Percentiles rank a stretch among this genome's conserved stretches.
phyloP scores from a whole-genome alignment of 2,113 vertebrate genomes.

The Phocoena phocoena region DNA sequence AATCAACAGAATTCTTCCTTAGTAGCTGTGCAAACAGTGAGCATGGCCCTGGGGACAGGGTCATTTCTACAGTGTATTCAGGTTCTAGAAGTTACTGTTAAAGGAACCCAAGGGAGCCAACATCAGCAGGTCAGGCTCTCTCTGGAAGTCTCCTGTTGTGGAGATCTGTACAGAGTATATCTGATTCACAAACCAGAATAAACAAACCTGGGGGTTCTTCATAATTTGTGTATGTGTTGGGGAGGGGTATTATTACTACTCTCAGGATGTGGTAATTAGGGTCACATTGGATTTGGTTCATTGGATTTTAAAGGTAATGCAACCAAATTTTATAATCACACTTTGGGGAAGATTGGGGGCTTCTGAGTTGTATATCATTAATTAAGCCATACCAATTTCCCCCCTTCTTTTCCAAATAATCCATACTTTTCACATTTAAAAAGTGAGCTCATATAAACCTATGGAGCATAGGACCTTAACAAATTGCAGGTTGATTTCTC shows the following conservation, averaged over 20 bases:
- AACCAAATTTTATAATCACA: background rate
- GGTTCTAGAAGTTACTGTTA: background rate
- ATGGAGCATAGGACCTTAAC: background rate
- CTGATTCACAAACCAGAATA: background rate
- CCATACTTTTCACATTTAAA: background rate
- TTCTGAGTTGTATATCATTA: background rate
- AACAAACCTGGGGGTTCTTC: background rate
- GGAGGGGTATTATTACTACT: background rate
- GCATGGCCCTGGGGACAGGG: background rate
- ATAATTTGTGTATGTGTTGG: background rate
- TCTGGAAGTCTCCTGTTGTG: background rate
- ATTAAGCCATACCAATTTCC: background rate
- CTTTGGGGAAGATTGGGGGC: background rate
- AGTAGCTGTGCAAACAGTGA: background rate
- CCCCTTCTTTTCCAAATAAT: background rate
- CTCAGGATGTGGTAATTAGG: background rate
- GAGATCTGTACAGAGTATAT: background rate
- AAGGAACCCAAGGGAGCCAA: background rate
- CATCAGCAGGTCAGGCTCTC: background rate
- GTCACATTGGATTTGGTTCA: background rate
- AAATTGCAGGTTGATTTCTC: background rate
- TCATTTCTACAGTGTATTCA: background rate
- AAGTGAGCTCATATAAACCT: background rate
- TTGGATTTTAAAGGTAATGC: background rate
- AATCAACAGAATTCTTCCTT: background rate